Percentiles rank a stretch among this genome's conserved stretches.
These are phyloP conservation scores for Saxicola maurus DNA, from an alignment of 2,797 vertebrate species.

Conservation along the genomic window DNA sequence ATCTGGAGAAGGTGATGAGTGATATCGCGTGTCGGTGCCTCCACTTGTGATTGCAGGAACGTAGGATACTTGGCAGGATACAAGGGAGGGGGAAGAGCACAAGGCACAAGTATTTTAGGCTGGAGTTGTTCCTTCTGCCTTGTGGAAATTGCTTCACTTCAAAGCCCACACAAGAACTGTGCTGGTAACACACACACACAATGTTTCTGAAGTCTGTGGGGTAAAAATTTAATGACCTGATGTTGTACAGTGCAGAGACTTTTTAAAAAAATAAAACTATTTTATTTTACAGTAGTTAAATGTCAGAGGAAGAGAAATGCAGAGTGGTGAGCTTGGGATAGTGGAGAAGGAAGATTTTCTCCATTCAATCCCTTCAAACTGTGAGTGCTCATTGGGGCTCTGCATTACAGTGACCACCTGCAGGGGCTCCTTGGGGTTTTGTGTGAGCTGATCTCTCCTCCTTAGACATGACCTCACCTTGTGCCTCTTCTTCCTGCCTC, in stretches of 20 bases:
- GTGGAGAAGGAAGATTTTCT: neutral
- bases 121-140: neutral
- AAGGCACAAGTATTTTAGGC: neutral
- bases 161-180: neutral
- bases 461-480: neutral
- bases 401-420: accelerated
- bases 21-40: neutral
- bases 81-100: neutral
- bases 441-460: neutral
- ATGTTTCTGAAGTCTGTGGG: neutral
- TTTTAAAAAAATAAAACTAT: neutral
- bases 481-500: neutral
- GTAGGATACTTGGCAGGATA: neutral
- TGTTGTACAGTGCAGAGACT: neutral
- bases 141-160: neutral
- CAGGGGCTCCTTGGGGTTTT: neutral
- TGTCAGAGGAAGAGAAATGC: neutral
- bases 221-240: neutral
- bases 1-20: neutral
- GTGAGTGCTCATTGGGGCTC: neutral
- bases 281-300: neutral
- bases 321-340: neutral
- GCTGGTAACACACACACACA: neutral
- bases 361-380: neutral
- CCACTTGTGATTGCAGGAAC: neutral